phyloP scores from a whole-genome alignment of 2,888 invertebrate genomes.

The Cabera pusaria region DNA sequence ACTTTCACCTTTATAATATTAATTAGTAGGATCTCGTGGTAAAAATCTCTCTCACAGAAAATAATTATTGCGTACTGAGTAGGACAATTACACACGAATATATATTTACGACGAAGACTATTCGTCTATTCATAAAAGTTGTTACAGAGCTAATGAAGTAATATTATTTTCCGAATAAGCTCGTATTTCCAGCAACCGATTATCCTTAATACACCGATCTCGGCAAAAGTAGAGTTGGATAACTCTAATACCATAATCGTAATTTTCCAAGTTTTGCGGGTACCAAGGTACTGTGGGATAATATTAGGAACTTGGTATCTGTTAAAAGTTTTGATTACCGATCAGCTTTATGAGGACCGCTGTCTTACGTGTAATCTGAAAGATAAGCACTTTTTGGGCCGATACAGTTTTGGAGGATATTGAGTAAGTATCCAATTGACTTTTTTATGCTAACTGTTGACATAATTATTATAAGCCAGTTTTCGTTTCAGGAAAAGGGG shows the following conservation, averaged over 20 bases:
- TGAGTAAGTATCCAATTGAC: neutral
- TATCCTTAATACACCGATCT: conserved; percentile 36
- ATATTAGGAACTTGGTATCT: conserved; percentile 50
- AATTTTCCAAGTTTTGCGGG: conserved; percentile 43
- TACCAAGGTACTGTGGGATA: conserved; percentile 29
- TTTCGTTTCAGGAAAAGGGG: too few relatives aligned
- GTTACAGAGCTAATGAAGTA: conserved; percentile 19
- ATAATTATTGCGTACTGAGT: too few relatives aligned
- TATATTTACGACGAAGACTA: too few relatives aligned
- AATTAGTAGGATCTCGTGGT: too few relatives aligned
- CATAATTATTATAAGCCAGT: too few relatives aligned
- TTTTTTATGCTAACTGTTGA: too few relatives aligned
- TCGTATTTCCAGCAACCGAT: conserved; percentile 27
- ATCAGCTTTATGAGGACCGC: conserved; percentile 28
- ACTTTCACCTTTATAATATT: too few relatives aligned
- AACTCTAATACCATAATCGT: conserved; percentile 49
- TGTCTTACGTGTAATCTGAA: conserved; percentile 22
- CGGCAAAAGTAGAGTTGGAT: conserved; percentile 44
- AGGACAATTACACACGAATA: too few relatives aligned
- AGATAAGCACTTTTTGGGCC: conserved; percentile 21
- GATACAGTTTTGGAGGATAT: conserved; percentile 1
- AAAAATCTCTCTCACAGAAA: too few relatives aligned
- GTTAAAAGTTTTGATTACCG: conserved; percentile 34
- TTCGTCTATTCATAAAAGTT: too few relatives aligned
- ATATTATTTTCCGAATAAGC: conserved; percentile 27